Evolutionary conservation across 2,888 invertebrate genomes (phyloP), one percentile per base, ranked within the genome.

Genomic region (Pyrochroa serraticornis): DNA sequence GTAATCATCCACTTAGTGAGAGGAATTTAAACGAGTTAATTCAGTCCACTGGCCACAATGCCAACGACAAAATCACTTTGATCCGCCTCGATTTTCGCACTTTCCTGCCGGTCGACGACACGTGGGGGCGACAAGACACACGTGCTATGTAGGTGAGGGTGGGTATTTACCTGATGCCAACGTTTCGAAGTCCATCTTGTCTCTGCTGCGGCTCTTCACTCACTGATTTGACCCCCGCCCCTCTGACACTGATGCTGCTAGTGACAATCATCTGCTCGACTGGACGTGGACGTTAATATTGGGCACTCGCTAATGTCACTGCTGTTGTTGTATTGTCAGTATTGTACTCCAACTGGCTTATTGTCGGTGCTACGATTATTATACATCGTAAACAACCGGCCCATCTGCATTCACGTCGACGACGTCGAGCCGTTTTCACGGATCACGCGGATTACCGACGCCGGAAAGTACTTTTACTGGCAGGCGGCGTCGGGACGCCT

Each of bases 161-260:
- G 47, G 48, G 49, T 62, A 71, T 69, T 77, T 74, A 78, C 78
- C 78, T 78, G 75, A 71, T 70, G 76, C 78, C 72, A 79, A 69
- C 60, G 77, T 77, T 72, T 77, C 77, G 71, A 77, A 77, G 65
- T 74, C 74, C 74, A 74, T 74, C 61, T 58, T 71, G 64, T 45
- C 49, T 43, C 52, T 49, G 52, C 45, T 60, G 62, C 60, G 58
- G 55, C 56, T 59, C 57, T 64, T 63, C 60, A 65, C 58, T 62
- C 60, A 64, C 66, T 65, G 62, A 55, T 63, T 63, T 59, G 67
- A 66, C 71, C 70, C 68, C 71, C 70, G 70, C 68, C 70, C 69
- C 68, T 66, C 59, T 49, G 47, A 46, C 44, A 54, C 48, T 47
- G 47, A 6, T 30, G 10, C 48, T 59, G 52, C 44, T 59, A 46